These are phyloP conservation scores for Cetonia aurata DNA, from an alignment of 2,888 invertebrate genomes.

Conservation along the genomic window DNA sequence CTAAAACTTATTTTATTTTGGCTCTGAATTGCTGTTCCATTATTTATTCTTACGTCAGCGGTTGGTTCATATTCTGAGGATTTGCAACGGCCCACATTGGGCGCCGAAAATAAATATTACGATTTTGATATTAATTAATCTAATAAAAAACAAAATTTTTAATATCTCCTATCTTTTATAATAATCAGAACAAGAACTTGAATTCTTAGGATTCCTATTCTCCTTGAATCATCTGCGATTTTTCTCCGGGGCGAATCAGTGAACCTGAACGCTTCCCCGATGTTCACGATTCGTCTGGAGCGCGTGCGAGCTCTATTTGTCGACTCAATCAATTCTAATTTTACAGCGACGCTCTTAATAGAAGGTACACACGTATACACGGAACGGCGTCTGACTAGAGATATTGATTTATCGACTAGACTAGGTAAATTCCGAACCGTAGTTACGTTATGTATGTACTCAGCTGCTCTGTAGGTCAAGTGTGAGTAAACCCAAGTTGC, in stretches of 20 bases:
- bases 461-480: conserved; percentile 13
- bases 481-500: conserved; percentile 3
- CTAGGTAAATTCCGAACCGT: conserved; percentile 5
- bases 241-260: background rate
- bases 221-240: background rate
- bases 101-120: too few relatives aligned
- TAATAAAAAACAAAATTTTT: too few relatives aligned
- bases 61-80: too few relatives aligned
- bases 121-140: too few relatives aligned
- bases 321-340: conserved; percentile 20
- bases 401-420: conserved; percentile 17
- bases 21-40: too few relatives aligned
- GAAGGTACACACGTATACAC: conserved; percentile 4
- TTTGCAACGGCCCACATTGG: too few relatives aligned
- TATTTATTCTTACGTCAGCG: too few relatives aligned
- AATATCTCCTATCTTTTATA: too few relatives aligned
- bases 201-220: too few relatives aligned
- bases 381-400: too few relatives aligned
- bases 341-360: conserved; percentile 9
- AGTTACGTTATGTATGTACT: background rate
- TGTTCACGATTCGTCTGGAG: background rate
- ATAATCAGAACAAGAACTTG: too few relatives aligned
- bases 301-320: background rate
- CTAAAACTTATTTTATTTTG: too few relatives aligned
- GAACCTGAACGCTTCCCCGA: background rate